Evolutionary conservation across 2,888 invertebrate genomes (phyloP), one percentile per base, ranked within the genome.

Genomic region (Melipona bicolor): DNA sequence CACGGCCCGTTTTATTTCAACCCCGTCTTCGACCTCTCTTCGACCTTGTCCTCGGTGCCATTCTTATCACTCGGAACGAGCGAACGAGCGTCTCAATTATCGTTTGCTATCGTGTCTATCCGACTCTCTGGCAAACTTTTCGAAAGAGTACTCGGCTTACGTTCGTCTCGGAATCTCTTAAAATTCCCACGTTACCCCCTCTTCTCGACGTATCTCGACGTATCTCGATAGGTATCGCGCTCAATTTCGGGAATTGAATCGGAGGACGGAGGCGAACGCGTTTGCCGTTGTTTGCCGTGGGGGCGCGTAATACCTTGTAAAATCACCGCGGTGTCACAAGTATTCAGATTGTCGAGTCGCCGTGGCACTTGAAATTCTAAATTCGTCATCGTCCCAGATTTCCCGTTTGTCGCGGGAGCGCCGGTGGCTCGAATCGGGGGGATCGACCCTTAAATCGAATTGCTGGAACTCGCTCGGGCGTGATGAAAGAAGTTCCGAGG

Each of bases 381-480:
- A 86, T 86, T 85, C 79, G 79, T 83, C 83, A 83, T 79, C 85
- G 85, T 80, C 78, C 79, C 72, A 73, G 86, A 82, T 85, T 86
- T 78, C 56, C 27, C 27, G 78, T 79, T 81, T 56, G 79, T 68
- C 84, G 70, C 19, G 27, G 80, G 17, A 15, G 32, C 27, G 43
- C 43, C 43, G 69, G 73, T 62, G 50, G 81, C 43, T 70, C 64
- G 76, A 84, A 77, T 70, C 11, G n/a, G n/a, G 73, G 83, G 74
- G 83, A 89, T 89, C 88, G 88, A 71, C 73, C 89, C 83, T 89
- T 87, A 87, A 89, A 89, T 87, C 89, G 87, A 88, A 88, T 87
- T 78, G 89, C 86, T 81, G 79, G 81, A 81, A 74, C 74, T 78
- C 87, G 84, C 74, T 84, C 82, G 84, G 83, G 85, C 84, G 87